Evolutionary conservation across 1,140 invertebrate species (phyloP).

Genomic region (Stegodyphus dumicola): DNA sequence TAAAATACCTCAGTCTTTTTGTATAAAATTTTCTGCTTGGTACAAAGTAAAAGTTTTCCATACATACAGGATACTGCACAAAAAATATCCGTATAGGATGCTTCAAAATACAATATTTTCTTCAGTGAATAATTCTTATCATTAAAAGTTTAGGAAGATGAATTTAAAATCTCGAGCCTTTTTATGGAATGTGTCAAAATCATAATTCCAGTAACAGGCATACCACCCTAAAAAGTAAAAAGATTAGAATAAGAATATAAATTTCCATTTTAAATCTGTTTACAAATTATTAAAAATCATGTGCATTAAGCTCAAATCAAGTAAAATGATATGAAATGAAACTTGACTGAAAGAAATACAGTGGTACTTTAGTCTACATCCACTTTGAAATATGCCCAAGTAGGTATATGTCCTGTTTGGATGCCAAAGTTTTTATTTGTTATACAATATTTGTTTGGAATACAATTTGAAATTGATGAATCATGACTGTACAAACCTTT

Average conservation of each 20-base stretch:
- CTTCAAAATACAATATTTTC: too few relatives aligned
- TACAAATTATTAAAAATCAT: not conserved
- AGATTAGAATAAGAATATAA: not conserved
- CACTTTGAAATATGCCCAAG: too few relatives aligned
- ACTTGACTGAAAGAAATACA: not conserved
- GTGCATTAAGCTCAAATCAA: not conserved
- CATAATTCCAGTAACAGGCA: constrained; percentile 35
- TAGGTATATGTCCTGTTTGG: not conserved
- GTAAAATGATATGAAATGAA: not conserved
- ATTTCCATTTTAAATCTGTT: not conserved
- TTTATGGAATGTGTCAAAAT: constrained; percentile 28
- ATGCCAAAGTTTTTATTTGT: not conserved
- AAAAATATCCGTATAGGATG: too few relatives aligned
- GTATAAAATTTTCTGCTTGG: too few relatives aligned
- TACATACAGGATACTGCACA: too few relatives aligned
- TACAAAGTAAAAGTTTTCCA: too few relatives aligned
- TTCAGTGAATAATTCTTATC: too few relatives aligned
- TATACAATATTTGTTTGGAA: too few relatives aligned
- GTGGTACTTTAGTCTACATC: not conserved
- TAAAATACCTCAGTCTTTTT: too few relatives aligned
- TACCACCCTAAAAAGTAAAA: constrained; percentile 30
- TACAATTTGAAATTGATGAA: too few relatives aligned
- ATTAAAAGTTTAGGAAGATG: not conserved
- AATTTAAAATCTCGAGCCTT: not conserved
- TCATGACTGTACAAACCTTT: too few relatives aligned